Percentiles rank a stretch among this genome's conserved stretches.
phyloP scores from a whole-genome alignment of 2,113 vertebrate species.

The Scalopus aquaticus region DNA sequence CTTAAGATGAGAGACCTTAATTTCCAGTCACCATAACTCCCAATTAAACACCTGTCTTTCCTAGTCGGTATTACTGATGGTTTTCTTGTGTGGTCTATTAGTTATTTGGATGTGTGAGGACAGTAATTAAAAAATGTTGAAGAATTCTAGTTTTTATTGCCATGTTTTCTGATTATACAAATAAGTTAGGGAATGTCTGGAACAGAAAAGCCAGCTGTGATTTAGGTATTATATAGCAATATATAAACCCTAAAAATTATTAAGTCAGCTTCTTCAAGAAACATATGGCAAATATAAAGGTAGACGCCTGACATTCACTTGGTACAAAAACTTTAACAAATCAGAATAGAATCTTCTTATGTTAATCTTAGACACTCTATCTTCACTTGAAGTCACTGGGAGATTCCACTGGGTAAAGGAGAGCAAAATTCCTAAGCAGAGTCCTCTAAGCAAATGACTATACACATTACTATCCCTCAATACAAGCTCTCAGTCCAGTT shows the following conservation, averaged over 20 bases:
- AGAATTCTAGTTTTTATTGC: slow-evolving; percentile 13
- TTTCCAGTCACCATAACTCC: neutral
- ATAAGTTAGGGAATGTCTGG: neutral
- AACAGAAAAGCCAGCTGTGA: neutral
- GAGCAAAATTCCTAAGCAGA: neutral
- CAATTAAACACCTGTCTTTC: neutral
- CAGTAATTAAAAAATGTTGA: neutral
- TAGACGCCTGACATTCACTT: neutral
- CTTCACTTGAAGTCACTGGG: neutral
- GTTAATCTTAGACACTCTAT: neutral
- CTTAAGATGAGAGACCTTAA: neutral
- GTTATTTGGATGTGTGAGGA: neutral
- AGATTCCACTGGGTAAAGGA: neutral
- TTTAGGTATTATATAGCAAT: neutral
- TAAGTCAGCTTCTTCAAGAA: neutral
- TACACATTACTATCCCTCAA: neutral
- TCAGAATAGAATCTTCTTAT: neutral
- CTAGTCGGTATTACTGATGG: neutral
- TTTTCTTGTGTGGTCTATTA: neutral
- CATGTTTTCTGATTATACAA: slow-evolving; percentile 13
- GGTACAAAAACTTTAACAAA: neutral
- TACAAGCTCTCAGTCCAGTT: neutral
- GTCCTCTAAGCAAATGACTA: neutral
- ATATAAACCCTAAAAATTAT: slow-evolving; percentile 16
- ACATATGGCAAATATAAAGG: neutral